Evolutionary conservation across 2,797 vertebrate species (phyloP), one percentile per base, ranked within the genome.

Genomic region (Sebastes goodei): DNA sequence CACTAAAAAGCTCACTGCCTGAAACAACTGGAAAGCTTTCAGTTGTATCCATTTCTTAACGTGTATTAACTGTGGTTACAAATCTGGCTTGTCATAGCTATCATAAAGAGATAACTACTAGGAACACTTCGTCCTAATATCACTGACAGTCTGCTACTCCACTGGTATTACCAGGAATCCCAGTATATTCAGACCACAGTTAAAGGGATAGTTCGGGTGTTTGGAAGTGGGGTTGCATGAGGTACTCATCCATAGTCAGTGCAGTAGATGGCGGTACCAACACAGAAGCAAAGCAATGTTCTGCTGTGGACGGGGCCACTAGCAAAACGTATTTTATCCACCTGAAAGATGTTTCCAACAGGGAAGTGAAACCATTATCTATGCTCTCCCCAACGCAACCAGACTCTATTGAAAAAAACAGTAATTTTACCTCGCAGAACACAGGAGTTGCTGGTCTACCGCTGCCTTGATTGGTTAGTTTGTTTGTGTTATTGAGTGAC

Each of bases 1-100:
- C 64, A 77, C 67, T 65, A 60, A 53, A 82, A 84, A 64, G 68
- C 84, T 85, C 56, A 74, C 2, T 87, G 82, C 85, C 69, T 71
- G 55, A 79, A 83, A 82, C 38, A 30, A 70, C 63, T 73, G 70
- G 69, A 84, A 78, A 62, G 68, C 78, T 57, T 64, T 84, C 77
- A 71, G 68, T 63, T 23, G 74, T 69, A 66, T 74, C 30, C 61
- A 61, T 69, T 65, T 83, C 49, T n/a, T 33, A 80, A 56, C 7
- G n/a, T 30, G 56, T 46, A 61, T 65, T 74, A 80, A 66, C 62
- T 6, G n/a, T 5, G 23, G 80, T 71, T 66, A 17, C 52, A 84
- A 82, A 89, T 61, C 35, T 32, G 69, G 49, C 52, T 73, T 42
- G 42, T 78, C 23, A 38, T 4, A 27, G 69, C 71, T 53, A 25